phyloP scores from a whole-genome alignment of 2,797 vertebrate genomes.

The Philypnodon macrostomus region DNA sequence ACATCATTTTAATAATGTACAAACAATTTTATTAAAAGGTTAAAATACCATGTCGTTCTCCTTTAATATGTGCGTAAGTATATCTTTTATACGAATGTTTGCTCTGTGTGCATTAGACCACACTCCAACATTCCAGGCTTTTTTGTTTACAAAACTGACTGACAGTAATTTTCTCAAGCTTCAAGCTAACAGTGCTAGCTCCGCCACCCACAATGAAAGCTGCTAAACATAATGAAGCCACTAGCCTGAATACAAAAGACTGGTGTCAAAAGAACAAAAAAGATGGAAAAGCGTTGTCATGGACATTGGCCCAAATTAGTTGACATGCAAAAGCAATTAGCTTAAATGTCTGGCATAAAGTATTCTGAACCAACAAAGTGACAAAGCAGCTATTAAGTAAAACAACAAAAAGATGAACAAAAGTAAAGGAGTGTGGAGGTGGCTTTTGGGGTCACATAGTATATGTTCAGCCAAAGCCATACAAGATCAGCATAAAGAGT shows the following conservation, averaged over 20 bases:
- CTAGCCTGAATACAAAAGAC: slow-evolving; percentile 72
- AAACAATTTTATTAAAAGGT: no score
- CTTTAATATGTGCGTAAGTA: no score
- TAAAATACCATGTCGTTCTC: no score
- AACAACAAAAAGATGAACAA: neutral
- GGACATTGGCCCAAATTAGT: slow-evolving; percentile 6
- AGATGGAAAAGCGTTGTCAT: slow-evolving; percentile 30
- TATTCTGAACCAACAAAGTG: slow-evolving; percentile 19
- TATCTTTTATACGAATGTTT: no score
- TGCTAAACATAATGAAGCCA: slow-evolving; percentile 73
- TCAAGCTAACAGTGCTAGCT: slow-evolving; percentile 55
- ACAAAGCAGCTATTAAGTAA: slow-evolving; percentile 15
- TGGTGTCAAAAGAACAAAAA: slow-evolving; percentile 9
- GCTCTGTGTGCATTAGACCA: no score
- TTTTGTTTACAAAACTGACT: slow-evolving; percentile 46
- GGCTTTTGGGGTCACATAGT: no score
- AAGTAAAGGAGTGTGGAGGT: neutral
- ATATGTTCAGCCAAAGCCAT: slow-evolving; percentile 5
- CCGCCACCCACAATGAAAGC: slow-evolving; percentile 59
- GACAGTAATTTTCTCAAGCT: slow-evolving; percentile 55
- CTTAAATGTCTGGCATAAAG: slow-evolving; percentile 46
- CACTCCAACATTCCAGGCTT: slow-evolving; percentile 12
- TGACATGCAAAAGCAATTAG: slow-evolving; percentile 52
- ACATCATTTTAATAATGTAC: no score
- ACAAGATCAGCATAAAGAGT: slow-evolving; percentile 35